Evolutionary conservation across 2,888 invertebrate genomes (phyloP).

Genomic region (Mythimna pallens): DNA sequence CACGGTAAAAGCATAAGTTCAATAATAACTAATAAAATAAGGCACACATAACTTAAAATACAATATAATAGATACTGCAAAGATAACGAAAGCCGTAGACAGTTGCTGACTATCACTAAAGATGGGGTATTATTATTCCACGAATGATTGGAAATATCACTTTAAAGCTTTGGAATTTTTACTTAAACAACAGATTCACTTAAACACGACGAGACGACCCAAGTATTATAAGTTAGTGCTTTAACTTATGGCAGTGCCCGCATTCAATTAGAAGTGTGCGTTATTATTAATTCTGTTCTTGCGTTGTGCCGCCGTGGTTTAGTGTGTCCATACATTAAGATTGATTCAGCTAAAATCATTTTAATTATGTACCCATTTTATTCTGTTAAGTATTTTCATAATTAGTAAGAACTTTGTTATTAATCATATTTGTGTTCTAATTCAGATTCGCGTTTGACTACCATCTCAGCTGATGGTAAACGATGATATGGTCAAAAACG

Average conservation of each 20-base stretch:
- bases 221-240: conserved; percentile 3
- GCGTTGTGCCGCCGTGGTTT: neutral
- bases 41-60: conserved; percentile 76
- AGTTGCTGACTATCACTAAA: conserved; percentile 48
- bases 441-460: no score
- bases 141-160: no score
- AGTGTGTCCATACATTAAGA: conserved; percentile 22
- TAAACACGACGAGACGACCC: neutral
- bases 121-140: neutral
- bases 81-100: conserved; percentile 22
- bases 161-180: no score
- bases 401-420: neutral
- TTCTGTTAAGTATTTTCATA: neutral
- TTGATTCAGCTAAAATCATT: neutral
- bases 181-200: neutral
- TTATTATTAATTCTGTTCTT: conserved; percentile 4
- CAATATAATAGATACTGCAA: conserved; percentile 47
- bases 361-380: no score
- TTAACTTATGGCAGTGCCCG: conserved; percentile 39
- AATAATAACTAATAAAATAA: conserved; percentile 78
- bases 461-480: no score
- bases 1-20: conserved; percentile 57
- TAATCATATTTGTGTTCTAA: no score
- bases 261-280: conserved; percentile 24
- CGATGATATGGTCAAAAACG: no score